Conservation (phyloP, 2,113 vertebrate genomes). For the Calidris pygmaea region DNA sequence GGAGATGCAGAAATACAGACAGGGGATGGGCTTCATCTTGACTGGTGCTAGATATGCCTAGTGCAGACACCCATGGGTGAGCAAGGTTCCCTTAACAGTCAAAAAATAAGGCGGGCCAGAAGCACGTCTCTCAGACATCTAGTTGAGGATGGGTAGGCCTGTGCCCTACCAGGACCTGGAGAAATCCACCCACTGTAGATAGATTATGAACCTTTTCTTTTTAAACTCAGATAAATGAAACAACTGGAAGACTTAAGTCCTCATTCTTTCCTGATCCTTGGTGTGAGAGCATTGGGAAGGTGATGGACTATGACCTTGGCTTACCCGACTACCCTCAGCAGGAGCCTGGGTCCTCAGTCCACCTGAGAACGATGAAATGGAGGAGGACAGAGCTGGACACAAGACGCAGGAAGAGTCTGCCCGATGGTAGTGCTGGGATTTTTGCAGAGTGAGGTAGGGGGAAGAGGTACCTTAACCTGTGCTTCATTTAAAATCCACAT, state of each 20-base stretch:
- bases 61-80: rapidly evolving
- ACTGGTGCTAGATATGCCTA: rapidly evolving
- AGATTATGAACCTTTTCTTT: rapidly evolving
- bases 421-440: rapidly evolving
- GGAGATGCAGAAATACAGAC: background rate
- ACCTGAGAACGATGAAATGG: background rate
- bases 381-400: background rate
- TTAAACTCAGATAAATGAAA: background rate
- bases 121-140: rapidly evolving
- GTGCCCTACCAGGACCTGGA: rapidly evolving
- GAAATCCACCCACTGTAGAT: background rate
- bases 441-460: background rate
- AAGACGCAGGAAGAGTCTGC: rapidly evolving
- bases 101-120: rapidly evolving
- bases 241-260: rapidly evolving
- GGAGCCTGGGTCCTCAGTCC: background rate
- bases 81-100: background rate
- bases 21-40: background rate
- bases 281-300: background rate
- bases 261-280: background rate
- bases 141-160: too few species aligned
- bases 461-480: background rate
- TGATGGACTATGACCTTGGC: background rate
- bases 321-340: rapidly evolving
- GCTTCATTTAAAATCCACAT: rapidly evolving